phyloP scores from a whole-genome alignment of 1,140 invertebrate species.

The Aphelenchoides fujianensis region DNA sequence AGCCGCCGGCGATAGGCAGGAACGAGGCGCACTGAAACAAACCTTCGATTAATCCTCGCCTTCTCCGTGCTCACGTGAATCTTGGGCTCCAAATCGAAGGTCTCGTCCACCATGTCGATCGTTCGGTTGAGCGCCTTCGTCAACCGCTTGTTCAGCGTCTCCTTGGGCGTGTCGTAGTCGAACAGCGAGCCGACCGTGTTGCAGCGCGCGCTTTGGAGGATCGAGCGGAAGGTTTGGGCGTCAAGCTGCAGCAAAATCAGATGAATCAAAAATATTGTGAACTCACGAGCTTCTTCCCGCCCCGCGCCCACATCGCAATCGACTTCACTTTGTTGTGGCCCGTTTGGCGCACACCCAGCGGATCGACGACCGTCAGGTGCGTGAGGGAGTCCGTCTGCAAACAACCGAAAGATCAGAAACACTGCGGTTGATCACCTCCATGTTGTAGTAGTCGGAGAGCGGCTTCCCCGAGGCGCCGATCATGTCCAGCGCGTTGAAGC shows the following conservation, averaged over 20 bases:
- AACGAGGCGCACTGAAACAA: constrained; percentile 17
- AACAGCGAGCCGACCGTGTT: constrained; percentile 23
- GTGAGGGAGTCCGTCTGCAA: constrained; percentile 26
- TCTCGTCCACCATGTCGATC: constrained; percentile 18
- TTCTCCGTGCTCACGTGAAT: neutral
- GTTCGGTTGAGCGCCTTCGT: constrained; percentile 30
- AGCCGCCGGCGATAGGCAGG: neutral
- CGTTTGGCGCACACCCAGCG: constrained; percentile 1
- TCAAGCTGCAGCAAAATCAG: too few species aligned
- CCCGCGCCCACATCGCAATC: constrained; percentile 28
- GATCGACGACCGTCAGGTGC: constrained; percentile 29
- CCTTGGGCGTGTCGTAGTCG: constrained; percentile 37
- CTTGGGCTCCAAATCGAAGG: neutral
- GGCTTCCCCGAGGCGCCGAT: constrained; percentile 10
- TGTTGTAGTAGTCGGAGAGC: constrained; percentile 1
- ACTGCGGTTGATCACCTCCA: constrained; percentile 8
- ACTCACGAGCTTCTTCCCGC: constrained; percentile 24
- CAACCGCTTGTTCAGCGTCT: constrained; percentile 32
- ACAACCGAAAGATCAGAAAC: too few species aligned
- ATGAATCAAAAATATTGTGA: too few species aligned
- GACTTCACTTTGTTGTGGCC: constrained; percentile 28
- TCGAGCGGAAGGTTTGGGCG: neutral
- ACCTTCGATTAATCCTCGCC: constrained; percentile 14
- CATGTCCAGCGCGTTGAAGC: constrained; percentile 13
- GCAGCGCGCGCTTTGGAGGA: too few species aligned